phyloP scores from a whole-genome alignment of 2,113 vertebrate species.

The Eptatretus burgeri region DNA sequence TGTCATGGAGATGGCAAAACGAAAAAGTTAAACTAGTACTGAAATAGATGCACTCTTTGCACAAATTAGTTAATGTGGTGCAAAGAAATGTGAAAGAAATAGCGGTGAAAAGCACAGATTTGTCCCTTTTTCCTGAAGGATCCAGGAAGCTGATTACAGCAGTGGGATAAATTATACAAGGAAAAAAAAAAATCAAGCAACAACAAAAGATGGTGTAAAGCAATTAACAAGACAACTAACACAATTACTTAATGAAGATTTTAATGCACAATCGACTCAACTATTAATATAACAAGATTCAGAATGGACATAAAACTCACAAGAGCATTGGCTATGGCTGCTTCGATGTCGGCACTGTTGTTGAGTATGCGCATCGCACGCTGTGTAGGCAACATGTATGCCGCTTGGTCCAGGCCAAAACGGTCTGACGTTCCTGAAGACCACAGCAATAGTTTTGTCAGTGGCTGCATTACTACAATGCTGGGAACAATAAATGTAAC shows the following conservation, averaged over 20 bases:
- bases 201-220: neutral
- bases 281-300: neutral
- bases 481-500: neutral
- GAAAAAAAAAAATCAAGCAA: too few species aligned
- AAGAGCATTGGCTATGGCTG: slow-evolving; percentile 79
- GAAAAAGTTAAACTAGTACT: neutral
- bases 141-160: too few species aligned
- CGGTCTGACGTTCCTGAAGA: slow-evolving; percentile 30
- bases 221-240: neutral
- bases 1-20: slow-evolving; percentile 3
- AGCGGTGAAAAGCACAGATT: too few species aligned
- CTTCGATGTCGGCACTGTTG: slow-evolving; percentile 82
- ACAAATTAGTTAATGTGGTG: too few species aligned
- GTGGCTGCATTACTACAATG: neutral
- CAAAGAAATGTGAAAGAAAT: too few species aligned
- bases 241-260: neutral
- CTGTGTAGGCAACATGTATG: slow-evolving; percentile 57
- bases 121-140: too few species aligned
- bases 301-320: slow-evolving; percentile 21
- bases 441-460: slow-evolving; percentile 13
- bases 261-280: neutral
- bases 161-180: too few species aligned
- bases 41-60: too few species aligned
- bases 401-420: slow-evolving; percentile 65
- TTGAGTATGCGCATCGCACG: slow-evolving; percentile 78